Conservation (phyloP, 2,888 invertebrate genomes). For the Melitaea athalia region DNA sequence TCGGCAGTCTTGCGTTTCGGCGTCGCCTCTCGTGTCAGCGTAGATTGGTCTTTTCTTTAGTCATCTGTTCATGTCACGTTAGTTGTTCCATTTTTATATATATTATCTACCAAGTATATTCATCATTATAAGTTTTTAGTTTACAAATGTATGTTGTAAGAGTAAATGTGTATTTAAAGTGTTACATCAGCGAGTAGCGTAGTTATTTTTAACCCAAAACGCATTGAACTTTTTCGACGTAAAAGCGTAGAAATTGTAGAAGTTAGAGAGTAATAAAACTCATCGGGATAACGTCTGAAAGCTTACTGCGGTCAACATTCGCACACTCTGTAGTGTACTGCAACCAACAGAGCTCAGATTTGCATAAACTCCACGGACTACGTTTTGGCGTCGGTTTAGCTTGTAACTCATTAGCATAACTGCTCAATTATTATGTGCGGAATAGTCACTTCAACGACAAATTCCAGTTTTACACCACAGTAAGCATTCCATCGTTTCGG, state of each 20-base stretch:
- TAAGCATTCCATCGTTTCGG: constrained; percentile 14
- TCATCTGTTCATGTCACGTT: too few relatives aligned
- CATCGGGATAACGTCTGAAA: constrained; percentile 5
- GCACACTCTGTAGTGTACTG: constrained; percentile 14
- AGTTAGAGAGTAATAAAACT: constrained; percentile 11
- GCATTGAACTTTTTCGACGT: constrained; percentile 6
- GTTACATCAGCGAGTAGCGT: not conserved
- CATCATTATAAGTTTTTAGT: too few relatives aligned
- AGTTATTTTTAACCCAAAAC: not conserved
- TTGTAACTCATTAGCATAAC: constrained; percentile 78
- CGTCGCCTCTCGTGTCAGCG: too few relatives aligned
- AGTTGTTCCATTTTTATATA: too few relatives aligned
- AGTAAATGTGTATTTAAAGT: not conserved
- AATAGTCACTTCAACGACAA: constrained; percentile 68
- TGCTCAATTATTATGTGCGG: constrained; percentile 77
- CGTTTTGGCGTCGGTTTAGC: constrained; percentile 75
- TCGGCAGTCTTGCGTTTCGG: too few relatives aligned
- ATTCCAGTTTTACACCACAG: constrained; percentile 27
- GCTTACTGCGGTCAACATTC: constrained; percentile 1
- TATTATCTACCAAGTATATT: too few relatives aligned
- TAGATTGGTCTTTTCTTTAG: too few relatives aligned
- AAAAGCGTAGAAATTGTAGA: constrained; percentile 11
- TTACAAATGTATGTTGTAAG: too few relatives aligned
- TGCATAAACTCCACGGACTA: constrained; percentile 73
- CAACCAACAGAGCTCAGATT: constrained; percentile 52